Evolutionary conservation across 2,797 vertebrate species (phyloP), one percentile per base, ranked within the genome.

Genomic region (Capromys pilorides): DNA sequence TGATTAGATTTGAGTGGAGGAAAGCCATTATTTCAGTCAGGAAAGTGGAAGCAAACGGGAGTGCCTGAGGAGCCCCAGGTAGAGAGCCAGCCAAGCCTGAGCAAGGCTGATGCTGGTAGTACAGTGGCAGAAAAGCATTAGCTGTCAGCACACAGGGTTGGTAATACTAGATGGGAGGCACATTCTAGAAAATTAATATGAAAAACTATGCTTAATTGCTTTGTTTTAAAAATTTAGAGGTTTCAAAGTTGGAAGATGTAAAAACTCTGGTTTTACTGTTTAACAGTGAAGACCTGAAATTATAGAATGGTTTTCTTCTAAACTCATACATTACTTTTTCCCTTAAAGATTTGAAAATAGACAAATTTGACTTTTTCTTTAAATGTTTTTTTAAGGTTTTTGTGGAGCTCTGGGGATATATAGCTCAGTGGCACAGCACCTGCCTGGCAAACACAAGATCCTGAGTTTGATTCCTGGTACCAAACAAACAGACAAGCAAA

Each of bases 321-420:
- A 73, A 88, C 62, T 93, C 14, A 82, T 59, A 79, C 66, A 45
- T 91, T 66, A 33, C 67, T 88, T 77, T 87, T 96, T 93, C 79
- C 36, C 33, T 86, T 78, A 75, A 0, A 94, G 39, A 82, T 84
- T 91, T 22, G 71, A 41, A 57, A 12, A 84, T 93, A 79, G 64
- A 22, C 0, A 94, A 54, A 59, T 89, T 95, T 79, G 39, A 11
- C 12, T 78, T 81, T 96, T 73, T 77, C 19, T 86, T 88, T 94
- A 66, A 66, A 66, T 26, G 28, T 31, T 66, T 66, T 14, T 28
- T 31, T 57, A 57, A 19, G 16, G 16, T 57, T 59, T 59, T 22
- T 59, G 21, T 59, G 57, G 57, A 57, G 57, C 18, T 5, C 57
- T 6, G 5, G 19, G 57, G 18, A 8, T n/a, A 59, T 59, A 59